These are phyloP conservation scores for Prorops nasuta DNA, from an alignment of 1,140 invertebrate species.

Conservation along the genomic window DNA sequence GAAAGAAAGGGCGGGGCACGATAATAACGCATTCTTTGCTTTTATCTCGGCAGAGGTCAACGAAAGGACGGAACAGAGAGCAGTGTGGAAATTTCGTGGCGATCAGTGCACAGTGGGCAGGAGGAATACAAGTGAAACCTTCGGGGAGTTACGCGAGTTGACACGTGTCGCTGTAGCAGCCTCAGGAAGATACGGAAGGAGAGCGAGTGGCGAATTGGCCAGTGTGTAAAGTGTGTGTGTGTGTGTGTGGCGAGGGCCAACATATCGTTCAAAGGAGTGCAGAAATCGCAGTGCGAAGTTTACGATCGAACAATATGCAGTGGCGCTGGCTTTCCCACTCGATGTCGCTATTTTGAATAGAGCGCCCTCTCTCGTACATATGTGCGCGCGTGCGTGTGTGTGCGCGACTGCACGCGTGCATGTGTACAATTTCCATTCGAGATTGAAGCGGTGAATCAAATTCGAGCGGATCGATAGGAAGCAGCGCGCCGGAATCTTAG, in stretches of 20 bases:
- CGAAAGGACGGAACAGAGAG: too few relatives aligned
- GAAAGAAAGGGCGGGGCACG: too few relatives aligned
- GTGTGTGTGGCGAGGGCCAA: too few relatives aligned
- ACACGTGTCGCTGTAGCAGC: too few relatives aligned
- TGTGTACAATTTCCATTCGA: slow-evolving; percentile 41
- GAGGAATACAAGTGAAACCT: slow-evolving; percentile 7
- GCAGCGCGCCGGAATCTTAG: slow-evolving; percentile 23
- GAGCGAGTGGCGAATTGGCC: slow-evolving; percentile 2
- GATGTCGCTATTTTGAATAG: slow-evolving; percentile 22
- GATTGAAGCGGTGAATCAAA: slow-evolving; percentile 39
- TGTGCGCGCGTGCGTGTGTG: slow-evolving; percentile 38
- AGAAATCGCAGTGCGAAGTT: too few relatives aligned
- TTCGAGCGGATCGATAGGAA: slow-evolving; percentile 11
- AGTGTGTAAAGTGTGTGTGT: too few relatives aligned
- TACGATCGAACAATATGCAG: slow-evolving; percentile 23
- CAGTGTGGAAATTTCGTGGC: too few relatives aligned
- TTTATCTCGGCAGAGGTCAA: too few relatives aligned
- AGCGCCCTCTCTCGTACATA: slow-evolving; percentile 22
- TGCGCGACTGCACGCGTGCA: slow-evolving; percentile 38
- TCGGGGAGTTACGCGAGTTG: slow-evolving; percentile 2
- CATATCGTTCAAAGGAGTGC: too few relatives aligned
- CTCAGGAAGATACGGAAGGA: slow-evolving; percentile 14
- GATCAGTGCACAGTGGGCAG: too few relatives aligned
- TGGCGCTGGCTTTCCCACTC: slow-evolving; percentile 24
- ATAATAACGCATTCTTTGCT: too few relatives aligned